Evolutionary conservation across 37 sponge, comb jelly and placozoan genomes (phyloP).

Genomic region (Tethya wilhelma): DNA sequence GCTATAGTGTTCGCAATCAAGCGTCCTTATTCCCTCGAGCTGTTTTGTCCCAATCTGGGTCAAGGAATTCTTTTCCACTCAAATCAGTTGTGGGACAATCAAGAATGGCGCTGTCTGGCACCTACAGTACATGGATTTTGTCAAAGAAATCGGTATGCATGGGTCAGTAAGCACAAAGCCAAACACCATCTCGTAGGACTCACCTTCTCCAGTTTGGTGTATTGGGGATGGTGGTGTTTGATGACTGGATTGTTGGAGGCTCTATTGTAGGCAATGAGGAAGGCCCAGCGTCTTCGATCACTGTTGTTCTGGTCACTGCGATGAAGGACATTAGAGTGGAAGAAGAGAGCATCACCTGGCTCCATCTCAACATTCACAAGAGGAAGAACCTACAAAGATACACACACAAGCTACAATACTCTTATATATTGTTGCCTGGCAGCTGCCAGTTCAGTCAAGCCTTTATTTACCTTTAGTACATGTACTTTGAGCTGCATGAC

Average conservation of each 20-base stretch:
- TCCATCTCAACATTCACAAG: conserved; percentile 72
- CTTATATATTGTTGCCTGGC: too few species aligned
- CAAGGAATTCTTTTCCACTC: conserved; percentile 69
- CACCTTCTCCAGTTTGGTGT: conserved; percentile 84
- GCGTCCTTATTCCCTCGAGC: not conserved
- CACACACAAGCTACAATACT: too few species aligned
- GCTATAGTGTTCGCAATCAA: not conserved
- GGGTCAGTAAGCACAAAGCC: too few species aligned
- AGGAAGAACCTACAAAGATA: conserved; percentile 47
- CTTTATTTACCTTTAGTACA: too few species aligned
- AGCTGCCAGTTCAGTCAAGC: too few species aligned
- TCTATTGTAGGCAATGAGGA: conserved; percentile 91
- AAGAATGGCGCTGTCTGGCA: conserved; percentile 51
- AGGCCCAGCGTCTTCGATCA: conserved; percentile 83
- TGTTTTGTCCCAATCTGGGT: conserved; percentile 24
- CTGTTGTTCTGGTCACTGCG: conserved; percentile 84
- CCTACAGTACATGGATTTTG: too few species aligned
- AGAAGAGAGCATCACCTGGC: conserved; percentile 86
- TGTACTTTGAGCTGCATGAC: too few species aligned
- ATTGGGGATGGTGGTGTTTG: conserved; percentile 75
- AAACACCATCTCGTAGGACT: too few species aligned
- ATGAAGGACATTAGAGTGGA: conserved; percentile 90
- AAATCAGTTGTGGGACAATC: conserved; percentile 52
- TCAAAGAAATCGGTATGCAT: too few species aligned
- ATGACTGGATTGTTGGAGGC: conserved; percentile 77